Percentiles rank a stretch among this genome's conserved stretches.
phyloP scores from a whole-genome alignment of 2,113 vertebrate genomes.

The Carollia perspicillata region DNA sequence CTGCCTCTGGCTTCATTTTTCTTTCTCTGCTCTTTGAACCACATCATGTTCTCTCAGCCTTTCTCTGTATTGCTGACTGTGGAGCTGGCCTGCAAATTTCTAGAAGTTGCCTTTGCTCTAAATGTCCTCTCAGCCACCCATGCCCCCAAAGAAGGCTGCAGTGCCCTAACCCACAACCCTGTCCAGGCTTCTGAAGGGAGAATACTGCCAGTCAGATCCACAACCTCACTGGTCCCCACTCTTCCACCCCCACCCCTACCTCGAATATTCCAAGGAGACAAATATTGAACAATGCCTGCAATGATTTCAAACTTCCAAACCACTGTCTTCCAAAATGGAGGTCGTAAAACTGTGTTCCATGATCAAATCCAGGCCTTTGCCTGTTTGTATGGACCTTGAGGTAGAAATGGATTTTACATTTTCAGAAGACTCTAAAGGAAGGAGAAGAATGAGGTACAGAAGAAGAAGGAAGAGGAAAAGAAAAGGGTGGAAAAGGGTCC shows the following conservation, averaged over 20 bases:
- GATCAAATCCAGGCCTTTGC: neutral
- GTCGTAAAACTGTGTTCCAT: neutral
- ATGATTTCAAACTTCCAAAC: neutral
- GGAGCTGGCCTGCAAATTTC: neutral
- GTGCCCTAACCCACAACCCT: neutral
- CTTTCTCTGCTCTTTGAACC: neutral
- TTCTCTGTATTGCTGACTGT: neutral
- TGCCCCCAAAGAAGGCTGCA: neutral
- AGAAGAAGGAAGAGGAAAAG: neutral
- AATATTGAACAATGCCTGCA: neutral
- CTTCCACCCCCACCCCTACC: neutral
- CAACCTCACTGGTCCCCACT: no score
- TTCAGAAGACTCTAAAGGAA: neutral
- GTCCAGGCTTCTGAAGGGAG: neutral
- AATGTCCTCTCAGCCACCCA: neutral
- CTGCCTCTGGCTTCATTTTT: neutral
- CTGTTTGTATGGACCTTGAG: neutral
- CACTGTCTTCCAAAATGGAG: neutral
- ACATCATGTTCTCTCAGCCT: neutral
- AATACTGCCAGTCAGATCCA: neutral
- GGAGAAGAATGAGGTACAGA: neutral
- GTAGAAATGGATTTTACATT: neutral
- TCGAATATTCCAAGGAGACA: neutral
- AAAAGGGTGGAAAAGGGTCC: neutral
- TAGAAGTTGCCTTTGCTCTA: neutral